A percentile compares a stretch with the other conserved stretches of the same genome.
Evolutionary conservation across 2,888 invertebrate genomes (phyloP).

Genomic region (Meiosimyza platycephala): DNA sequence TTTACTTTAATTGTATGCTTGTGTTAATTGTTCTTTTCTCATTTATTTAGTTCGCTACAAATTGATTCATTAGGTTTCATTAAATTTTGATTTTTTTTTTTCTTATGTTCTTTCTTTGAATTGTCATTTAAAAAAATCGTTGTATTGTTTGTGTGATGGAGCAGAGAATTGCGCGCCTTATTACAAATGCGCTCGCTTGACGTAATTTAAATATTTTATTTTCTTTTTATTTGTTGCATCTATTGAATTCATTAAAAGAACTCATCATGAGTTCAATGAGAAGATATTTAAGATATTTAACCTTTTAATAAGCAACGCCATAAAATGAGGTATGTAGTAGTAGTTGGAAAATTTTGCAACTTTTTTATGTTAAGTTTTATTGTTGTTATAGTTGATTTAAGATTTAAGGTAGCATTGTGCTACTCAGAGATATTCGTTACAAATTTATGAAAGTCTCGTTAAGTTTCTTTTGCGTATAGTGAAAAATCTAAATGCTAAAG

Average conservation of each 20-base stretch:
- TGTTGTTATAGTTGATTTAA: too few relatives aligned
- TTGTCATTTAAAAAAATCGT: conserved; percentile 7
- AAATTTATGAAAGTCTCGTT: too few relatives aligned
- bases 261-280: conserved; percentile 60
- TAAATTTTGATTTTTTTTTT: conserved; percentile 17
- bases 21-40: conserved; percentile 26
- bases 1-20: conserved; percentile 2
- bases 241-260: conserved; percentile 16
- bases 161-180: background rate
- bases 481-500: too few relatives aligned
- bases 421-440: too few relatives aligned
- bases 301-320: conserved; percentile 59
- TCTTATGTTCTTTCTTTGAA: background rate
- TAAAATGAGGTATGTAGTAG: conserved; percentile 10
- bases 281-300: conserved; percentile 65
- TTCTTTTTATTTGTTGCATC: background rate
- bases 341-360: too few relatives aligned
- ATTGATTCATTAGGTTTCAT: conserved; percentile 33
- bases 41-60: conserved; percentile 1
- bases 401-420: too few relatives aligned
- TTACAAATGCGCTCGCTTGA: background rate
- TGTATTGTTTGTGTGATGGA: conserved; percentile 5
- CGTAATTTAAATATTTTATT: conserved; percentile 26
- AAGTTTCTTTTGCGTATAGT: too few relatives aligned
- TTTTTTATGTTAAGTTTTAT: too few relatives aligned